Conservation (phyloP, 2,888 invertebrate species). For the Nomada ferruginata region DNA sequence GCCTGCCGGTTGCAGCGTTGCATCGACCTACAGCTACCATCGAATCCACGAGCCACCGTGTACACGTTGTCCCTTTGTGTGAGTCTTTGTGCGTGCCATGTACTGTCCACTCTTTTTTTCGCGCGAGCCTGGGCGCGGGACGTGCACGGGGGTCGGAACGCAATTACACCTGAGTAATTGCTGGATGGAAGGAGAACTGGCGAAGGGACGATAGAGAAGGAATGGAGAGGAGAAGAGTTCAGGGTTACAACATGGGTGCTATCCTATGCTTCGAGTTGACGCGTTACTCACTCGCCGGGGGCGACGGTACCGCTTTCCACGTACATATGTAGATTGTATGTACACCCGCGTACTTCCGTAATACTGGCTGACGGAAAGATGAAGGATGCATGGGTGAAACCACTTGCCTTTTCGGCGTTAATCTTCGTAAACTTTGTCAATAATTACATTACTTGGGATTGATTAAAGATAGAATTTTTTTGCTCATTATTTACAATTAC, state of each 20-base stretch:
- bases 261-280: constrained; percentile 38
- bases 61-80: not conserved
- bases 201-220: not conserved
- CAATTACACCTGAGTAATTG: constrained; percentile 82
- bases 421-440: not conserved
- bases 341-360: constrained; percentile 14
- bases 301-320: constrained; percentile 34
- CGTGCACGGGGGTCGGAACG: constrained; percentile 65
- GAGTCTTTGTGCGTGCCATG: constrained; percentile 7
- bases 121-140: constrained; percentile 54
- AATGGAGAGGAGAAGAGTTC: constrained; percentile 51
- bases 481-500: too few species aligned
- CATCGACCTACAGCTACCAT: constrained; percentile 55
- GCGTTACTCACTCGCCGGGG: constrained; percentile 47
- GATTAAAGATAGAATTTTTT: too few species aligned
- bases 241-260: constrained; percentile 58
- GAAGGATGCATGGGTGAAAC: not conserved
- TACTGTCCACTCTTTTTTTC: constrained; percentile 52
- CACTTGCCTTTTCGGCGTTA: too few species aligned
- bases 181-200: constrained; percentile 60
- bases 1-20: constrained; percentile 74
- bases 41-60: constrained; percentile 30
- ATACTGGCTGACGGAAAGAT: constrained; percentile 9
- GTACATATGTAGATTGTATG: too few species aligned
- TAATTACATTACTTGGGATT: too few species aligned